These are phyloP conservation scores for Drosophila buzzatii DNA, from an alignment of 2,888 invertebrate genomes.

Conservation along the genomic window DNA sequence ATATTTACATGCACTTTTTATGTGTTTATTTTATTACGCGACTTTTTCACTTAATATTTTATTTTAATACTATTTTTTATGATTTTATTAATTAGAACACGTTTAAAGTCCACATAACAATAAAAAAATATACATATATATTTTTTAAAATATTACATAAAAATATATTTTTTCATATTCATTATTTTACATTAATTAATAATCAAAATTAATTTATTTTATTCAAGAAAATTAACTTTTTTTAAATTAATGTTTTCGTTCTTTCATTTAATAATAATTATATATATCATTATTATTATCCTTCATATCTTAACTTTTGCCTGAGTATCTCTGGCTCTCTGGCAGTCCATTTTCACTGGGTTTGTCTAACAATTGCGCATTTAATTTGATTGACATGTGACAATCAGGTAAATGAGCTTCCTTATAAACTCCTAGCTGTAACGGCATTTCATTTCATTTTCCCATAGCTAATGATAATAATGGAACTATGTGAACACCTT, in stretches of 20 bases:
- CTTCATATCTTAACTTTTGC: not conserved
- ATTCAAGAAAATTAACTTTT: not conserved
- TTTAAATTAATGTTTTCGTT: not conserved
- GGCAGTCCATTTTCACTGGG: not conserved
- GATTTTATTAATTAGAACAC: not conserved
- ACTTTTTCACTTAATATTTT: not conserved
- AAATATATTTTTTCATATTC: not conserved
- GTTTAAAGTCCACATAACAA: not conserved
- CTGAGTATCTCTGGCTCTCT: not conserved
- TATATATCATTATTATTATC: constrained; percentile 1
- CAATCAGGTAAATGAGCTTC: not conserved
- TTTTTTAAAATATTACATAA: too few species aligned
- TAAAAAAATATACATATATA: too few species aligned
- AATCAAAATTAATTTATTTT: not conserved
- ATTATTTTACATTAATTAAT: not conserved
- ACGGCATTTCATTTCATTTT: constrained; percentile 15
- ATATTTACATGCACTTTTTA: constrained; percentile 1
- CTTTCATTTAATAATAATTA: not conserved
- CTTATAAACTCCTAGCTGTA: not conserved
- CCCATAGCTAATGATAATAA: constrained; percentile 7
- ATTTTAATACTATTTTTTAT: not conserved
- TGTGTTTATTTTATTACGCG: constrained; percentile 1
- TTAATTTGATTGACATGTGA: constrained; percentile 19
- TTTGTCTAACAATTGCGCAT: not conserved
- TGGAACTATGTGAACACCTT: constrained; percentile 26